Conservation (phyloP, 2,113 vertebrate genomes). For the Butorides virescens region DNA sequence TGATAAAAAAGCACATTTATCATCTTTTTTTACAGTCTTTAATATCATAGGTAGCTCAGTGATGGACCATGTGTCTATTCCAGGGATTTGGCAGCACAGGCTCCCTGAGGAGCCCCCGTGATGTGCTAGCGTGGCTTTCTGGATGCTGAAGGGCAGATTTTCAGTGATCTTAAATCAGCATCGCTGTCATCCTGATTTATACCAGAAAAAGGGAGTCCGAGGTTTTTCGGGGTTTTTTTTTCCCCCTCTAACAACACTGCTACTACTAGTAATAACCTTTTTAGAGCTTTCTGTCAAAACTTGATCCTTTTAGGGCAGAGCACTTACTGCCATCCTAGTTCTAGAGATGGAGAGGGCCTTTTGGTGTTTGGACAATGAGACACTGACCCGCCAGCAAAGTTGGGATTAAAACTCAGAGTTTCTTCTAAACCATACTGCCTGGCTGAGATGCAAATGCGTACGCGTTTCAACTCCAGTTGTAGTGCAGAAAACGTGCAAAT, state of each 20-base stretch:
- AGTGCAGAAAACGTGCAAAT: not conserved
- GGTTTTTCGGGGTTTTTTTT: not conserved
- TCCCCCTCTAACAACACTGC: not conserved
- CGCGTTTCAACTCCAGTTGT: not conserved
- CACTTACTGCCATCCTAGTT: not conserved
- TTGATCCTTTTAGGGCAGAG: not conserved
- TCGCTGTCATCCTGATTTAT: not conserved
- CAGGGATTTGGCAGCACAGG: not conserved
- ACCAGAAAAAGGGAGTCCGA: not conserved
- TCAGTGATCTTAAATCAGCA: not conserved
- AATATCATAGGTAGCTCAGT: not conserved
- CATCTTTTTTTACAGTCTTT: not conserved
- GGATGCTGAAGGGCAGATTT: not conserved
- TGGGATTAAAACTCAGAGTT: not conserved
- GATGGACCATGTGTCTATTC: accelerated
- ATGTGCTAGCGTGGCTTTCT: not conserved
- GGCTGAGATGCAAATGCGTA: too few species aligned
- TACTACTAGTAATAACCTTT: not conserved
- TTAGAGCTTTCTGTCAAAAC: not conserved
- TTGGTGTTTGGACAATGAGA: not conserved
- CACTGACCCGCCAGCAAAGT: not conserved
- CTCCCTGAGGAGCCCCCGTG: not conserved
- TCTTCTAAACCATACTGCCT: not conserved
- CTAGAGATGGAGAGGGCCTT: not conserved
- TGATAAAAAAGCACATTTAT: not conserved